Base-by-base conservation (phyloP, 2,888 invertebrate genomes). In the Scaptomyza reducta region DNA sequence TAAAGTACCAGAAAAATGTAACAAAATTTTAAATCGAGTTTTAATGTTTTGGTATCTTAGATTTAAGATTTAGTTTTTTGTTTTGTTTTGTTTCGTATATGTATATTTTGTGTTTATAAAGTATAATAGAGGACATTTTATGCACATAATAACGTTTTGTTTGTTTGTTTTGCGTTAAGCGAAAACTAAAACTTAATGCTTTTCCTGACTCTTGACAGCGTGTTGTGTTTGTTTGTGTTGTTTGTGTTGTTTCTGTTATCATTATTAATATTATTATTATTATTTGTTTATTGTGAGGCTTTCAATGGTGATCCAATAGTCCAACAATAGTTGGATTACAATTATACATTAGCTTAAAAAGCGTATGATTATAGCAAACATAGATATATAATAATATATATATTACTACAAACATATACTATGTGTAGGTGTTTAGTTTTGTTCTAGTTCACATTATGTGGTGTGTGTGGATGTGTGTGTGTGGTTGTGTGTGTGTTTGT, bases 281-380 rank as follows among this genome's bases (percentile, higher is more conserved):
- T 41, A 61, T 44, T 66, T 54, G 44, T 62, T 49, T 78, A 54
- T 54, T 53, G 44, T 74, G 62, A 74, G 73, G 73, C 73, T 73
- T 77, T 47, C 68, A 73, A 66, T 73, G 73, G 58, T 65, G 62
- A 60, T 79, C 61, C 61, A 54, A 74, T 68, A 60, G 61, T 61
- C 65, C 53, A 47, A 64, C 78, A 53, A 53, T 60, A 31, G 62
- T 66, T 66, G 62, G 61, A 54, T 70, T 74, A 79, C 64, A 76
- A 79, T 75, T 76, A 71, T 54, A 64, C 31, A 61, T 83, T 78
- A 87, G 70, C 81, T 75, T 79, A 85, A 61, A 65, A 82, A 82
- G 83, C 86, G 86, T 79, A 70, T 74, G 67, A 61, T 74, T 74
- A 79, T 74, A 66, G 79, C 71, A 80, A 63, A 56, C 70, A 79